These are phyloP conservation scores for Trisateles emortualis DNA, from an alignment of 2,888 invertebrate species.

Conservation along the genomic window DNA sequence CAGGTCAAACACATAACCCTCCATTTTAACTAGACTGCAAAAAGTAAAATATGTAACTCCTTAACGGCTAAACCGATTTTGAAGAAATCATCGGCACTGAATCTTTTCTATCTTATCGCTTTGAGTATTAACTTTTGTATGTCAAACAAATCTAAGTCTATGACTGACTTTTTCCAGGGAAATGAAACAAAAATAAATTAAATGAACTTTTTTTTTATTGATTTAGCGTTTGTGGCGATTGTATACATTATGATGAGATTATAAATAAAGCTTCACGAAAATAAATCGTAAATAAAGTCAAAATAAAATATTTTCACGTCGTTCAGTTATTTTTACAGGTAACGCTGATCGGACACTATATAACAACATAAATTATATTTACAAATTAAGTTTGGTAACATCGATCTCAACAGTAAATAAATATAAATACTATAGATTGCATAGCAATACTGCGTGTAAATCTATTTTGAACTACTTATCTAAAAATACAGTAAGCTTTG, in stretches of 20 bases:
- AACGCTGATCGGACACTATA: conserved; percentile 19
- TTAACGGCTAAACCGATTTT: no score
- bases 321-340: conserved; percentile 19
- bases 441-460: conserved; percentile 51
- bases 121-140: no score
- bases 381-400: conserved; percentile 47
- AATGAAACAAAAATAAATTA: neutral
- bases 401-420: conserved; percentile 44
- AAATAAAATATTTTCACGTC: conserved; percentile 29
- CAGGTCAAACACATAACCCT: no score
- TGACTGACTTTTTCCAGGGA: no score
- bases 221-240: conserved; percentile 23
- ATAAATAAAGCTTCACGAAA: conserved; percentile 21
- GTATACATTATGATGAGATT: conserved; percentile 29
- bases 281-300: conserved; percentile 20
- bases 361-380: conserved; percentile 43
- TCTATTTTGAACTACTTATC: conserved; percentile 45
- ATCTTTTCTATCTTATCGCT: no score
- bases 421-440: conserved; percentile 52
- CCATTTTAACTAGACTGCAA: no score
- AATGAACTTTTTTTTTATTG: conserved; percentile 24
- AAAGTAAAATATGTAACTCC: no score
- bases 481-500: conserved; percentile 44
- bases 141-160: no score
- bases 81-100: no score